Evolutionary conservation across 2,888 invertebrate genomes (phyloP).

Genomic region (Limenitis camilla): DNA sequence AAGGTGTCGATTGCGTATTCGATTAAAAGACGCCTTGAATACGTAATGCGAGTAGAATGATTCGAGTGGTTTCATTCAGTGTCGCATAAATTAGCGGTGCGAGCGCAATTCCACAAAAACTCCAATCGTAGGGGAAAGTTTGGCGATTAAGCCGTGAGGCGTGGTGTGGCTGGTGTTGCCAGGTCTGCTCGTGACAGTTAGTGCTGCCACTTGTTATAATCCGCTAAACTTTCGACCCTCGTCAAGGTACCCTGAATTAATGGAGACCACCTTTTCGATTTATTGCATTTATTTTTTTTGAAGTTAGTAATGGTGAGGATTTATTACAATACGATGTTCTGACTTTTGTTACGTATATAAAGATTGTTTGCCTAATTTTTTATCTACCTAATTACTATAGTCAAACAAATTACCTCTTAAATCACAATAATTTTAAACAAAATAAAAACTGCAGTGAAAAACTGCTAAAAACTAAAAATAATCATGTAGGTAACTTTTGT

Average conservation of each 20-base stretch:
- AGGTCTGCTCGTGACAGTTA: constrained; percentile 71
- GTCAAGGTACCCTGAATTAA: constrained; percentile 69
- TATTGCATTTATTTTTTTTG: constrained; percentile 25
- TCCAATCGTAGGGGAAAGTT: constrained; percentile 71
- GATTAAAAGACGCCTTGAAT: constrained; percentile 70
- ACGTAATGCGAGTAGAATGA: constrained; percentile 56
- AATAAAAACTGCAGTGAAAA: no score
- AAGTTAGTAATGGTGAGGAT: no score
- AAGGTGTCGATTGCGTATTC: constrained; percentile 34
- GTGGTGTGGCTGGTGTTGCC: constrained; percentile 63
- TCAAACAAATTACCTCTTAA: no score
- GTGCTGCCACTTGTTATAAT: constrained; percentile 72
- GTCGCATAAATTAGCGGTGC: constrained; percentile 66
- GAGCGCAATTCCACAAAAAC: constrained; percentile 66
- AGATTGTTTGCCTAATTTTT: no score
- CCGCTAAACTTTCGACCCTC: constrained; percentile 71
- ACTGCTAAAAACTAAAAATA: no score
- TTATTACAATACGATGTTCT: no score
- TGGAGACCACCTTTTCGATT: constrained; percentile 60
- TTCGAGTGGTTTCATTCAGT: constrained; percentile 53
- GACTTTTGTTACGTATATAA: neutral
- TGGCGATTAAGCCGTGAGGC: constrained; percentile 72
- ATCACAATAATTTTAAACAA: no score
- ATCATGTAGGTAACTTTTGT: no score
- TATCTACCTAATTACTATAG: no score